These are phyloP conservation scores for Cyrtodaria siliqua DNA, from an alignment of 2,888 invertebrate genomes.

Conservation along the genomic window DNA sequence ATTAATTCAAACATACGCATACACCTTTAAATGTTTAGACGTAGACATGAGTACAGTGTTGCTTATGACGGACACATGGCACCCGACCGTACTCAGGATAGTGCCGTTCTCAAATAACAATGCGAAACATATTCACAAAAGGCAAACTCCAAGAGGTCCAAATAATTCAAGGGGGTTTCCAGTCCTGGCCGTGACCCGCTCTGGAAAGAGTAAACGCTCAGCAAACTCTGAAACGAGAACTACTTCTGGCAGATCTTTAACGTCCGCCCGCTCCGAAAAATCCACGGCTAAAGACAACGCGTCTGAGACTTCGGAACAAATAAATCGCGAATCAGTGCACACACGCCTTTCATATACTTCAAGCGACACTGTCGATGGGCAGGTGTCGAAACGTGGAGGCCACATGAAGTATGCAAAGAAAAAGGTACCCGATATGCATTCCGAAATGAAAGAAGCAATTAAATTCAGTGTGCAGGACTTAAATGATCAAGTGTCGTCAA, in stretches of 20 bases:
- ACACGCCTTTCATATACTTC: conserved; percentile 25
- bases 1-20: too few relatives aligned
- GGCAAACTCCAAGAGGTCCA: conserved; percentile 10
- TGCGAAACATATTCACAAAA: conserved; percentile 33
- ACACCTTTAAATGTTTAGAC: too few relatives aligned
- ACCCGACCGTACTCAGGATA: conserved; percentile 74
- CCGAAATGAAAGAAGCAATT: conserved; percentile 62
- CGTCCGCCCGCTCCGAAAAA: conserved; percentile 35
- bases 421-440: conserved; percentile 50
- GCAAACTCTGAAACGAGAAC: conserved; percentile 26
- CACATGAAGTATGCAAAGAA: conserved; percentile 48
- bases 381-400: background rate
- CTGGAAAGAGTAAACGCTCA: conserved; percentile 29
- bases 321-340: background rate
- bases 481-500: conserved; percentile 62
- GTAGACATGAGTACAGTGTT: conserved; percentile 67
- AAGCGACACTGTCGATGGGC: background rate
- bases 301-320: conserved; percentile 31
- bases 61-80: conserved; percentile 72
- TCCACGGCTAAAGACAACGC: conserved; percentile 11
- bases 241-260: conserved; percentile 26
- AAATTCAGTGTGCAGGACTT: conserved; percentile 64
- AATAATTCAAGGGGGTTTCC: conserved; percentile 52
- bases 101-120: conserved; percentile 75
- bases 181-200: conserved; percentile 66